Conservation (phyloP, 2,888 invertebrate genomes). For the Chydorus sphaericus region DNA sequence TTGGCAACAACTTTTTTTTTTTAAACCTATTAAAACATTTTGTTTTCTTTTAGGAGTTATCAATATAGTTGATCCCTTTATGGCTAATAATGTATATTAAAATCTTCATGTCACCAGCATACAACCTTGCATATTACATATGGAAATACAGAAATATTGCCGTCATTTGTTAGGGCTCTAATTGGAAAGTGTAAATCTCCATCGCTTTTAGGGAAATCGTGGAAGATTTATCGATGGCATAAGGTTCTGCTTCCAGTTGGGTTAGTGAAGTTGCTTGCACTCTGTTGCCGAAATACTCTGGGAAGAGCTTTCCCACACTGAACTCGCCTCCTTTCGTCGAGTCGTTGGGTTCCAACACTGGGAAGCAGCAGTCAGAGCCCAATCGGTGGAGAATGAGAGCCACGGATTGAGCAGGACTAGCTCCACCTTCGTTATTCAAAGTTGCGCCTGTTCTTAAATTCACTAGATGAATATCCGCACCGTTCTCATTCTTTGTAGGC, state of each 20-base stretch:
- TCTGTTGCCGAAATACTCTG: conserved; percentile 25
- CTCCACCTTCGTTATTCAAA: not conserved
- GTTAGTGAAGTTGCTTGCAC: conserved; percentile 28
- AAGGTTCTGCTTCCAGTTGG: conserved; percentile 24
- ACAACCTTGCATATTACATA: no score
- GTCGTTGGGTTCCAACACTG: conserved; percentile 29
- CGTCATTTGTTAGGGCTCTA: conserved; percentile 17
- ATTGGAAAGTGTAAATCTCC: conserved; percentile 28
- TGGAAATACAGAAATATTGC: no score
- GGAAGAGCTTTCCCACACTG: conserved; percentile 27
- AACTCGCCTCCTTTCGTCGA: conserved; percentile 27
- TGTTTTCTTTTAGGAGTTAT: no score
- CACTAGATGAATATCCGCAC: conserved; percentile 34
- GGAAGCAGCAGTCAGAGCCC: conserved; percentile 39
- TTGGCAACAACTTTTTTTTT: no score
- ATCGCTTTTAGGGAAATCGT: conserved; percentile 26
- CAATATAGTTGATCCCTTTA: no score
- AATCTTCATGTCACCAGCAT: no score
- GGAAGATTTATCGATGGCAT: conserved; percentile 23
- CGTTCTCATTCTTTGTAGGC: conserved; percentile 26
- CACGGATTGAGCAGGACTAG: conserved; percentile 27
- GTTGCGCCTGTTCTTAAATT: conserved; percentile 28
- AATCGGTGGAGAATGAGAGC: conserved; percentile 47
- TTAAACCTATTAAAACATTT: no score
- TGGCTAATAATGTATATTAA: no score